Evolutionary conservation across 2,113 vertebrate species (phyloP).

Genomic region (Lichenostomus cassidix): DNA sequence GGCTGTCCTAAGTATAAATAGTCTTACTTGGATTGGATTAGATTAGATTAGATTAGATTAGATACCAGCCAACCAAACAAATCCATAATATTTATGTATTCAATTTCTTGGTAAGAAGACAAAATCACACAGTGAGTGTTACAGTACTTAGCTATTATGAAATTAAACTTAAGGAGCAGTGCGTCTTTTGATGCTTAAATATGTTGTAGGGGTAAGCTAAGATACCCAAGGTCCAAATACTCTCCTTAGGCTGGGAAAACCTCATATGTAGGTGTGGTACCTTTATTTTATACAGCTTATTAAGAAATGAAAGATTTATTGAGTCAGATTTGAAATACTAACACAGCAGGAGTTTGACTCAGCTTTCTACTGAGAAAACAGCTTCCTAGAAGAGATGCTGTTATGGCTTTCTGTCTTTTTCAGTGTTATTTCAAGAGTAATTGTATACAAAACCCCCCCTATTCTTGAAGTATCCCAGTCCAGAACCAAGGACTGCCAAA

Average conservation of each 20-base stretch:
- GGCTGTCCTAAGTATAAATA: not conserved
- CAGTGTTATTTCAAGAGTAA: not conserved
- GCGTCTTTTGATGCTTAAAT: not conserved
- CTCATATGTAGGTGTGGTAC: not conserved
- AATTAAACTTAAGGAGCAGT: not conserved
- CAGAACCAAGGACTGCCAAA: not conserved
- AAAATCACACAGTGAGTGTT: not conserved
- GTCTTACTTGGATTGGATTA: not conserved
- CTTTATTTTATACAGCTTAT: not conserved
- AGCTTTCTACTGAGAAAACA: not conserved
- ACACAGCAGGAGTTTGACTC: not conserved
- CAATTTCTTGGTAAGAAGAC: not conserved
- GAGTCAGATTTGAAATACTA: not conserved
- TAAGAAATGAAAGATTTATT: not conserved
- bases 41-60: not conserved
- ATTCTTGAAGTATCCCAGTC: not conserved
- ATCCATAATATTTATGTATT: not conserved
- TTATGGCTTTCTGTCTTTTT: not conserved
- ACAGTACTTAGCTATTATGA: not conserved
- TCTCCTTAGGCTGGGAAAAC: not conserved
- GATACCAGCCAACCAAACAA: not conserved
- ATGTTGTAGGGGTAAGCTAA: not conserved
- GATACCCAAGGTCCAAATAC: not conserved
- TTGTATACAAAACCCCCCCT: not conserved
- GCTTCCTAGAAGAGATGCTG: not conserved